Conservation (phyloP, 2,113 vertebrate species). For the Cyprinus carpio region DNA sequence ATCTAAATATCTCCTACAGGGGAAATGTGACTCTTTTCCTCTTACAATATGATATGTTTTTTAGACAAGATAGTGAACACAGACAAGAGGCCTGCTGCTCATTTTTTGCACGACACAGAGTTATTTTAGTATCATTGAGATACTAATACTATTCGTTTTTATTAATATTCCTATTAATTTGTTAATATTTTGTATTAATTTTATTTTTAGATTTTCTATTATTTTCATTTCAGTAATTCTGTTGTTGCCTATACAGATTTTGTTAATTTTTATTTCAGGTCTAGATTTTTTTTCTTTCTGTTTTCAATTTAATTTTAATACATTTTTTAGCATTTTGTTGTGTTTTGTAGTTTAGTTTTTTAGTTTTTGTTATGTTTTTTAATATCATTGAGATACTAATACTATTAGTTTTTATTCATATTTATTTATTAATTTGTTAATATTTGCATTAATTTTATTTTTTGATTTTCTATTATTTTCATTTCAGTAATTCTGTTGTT, state of each 20-base stretch:
- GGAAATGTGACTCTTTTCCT: constrained; percentile 18
- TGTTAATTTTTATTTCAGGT: too few species aligned
- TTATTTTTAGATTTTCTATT: neutral
- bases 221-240: too few species aligned
- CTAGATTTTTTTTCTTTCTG: too few species aligned
- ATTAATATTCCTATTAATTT: too few species aligned
- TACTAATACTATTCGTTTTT: neutral
- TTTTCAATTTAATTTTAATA: too few species aligned
- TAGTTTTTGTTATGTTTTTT: neutral
- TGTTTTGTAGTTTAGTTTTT: too few species aligned
- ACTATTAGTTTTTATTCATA: neutral
- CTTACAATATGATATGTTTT: constrained; percentile 19
- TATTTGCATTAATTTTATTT: neutral
- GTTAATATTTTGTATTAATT: neutral
- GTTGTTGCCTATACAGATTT: too few species aligned
- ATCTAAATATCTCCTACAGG: constrained; percentile 32
- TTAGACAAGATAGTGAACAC: constrained; percentile 13
- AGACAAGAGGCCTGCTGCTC: neutral
- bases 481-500: too few species aligned
- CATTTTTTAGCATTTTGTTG: too few species aligned
- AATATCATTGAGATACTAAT: neutral
- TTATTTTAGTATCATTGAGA: neutral
- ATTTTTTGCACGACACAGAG: neutral
- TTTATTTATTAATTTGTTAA: too few species aligned
- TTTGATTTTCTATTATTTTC: neutral